phyloP scores from a whole-genome alignment of 1,140 invertebrate species.

The Drosophila tristis region DNA sequence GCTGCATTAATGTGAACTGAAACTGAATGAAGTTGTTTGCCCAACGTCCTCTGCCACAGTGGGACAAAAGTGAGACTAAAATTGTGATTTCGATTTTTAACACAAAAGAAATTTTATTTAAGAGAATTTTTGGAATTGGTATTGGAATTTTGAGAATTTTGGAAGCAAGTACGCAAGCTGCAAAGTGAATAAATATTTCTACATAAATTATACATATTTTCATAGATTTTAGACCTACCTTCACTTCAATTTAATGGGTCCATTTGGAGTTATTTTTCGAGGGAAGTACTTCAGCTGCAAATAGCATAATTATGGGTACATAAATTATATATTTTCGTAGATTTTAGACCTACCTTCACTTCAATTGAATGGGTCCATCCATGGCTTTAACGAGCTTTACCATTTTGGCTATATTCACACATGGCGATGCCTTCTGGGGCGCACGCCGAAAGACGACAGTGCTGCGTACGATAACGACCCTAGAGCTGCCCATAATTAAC shows the following conservation, averaged over 20 bases:
- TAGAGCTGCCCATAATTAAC: conserved; percentile 8
- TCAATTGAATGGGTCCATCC: neutral
- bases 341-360: neutral
- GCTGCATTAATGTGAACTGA: conserved; percentile 81
- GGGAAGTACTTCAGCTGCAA: too few species aligned
- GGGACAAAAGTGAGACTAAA: neutral
- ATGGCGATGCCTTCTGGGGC: conserved; percentile 5
- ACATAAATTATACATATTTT: neutral
- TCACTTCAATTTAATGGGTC: conserved; percentile 1
- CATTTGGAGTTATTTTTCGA: too few species aligned
- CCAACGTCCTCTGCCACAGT: conserved; percentile 42
- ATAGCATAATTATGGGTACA: too few species aligned
- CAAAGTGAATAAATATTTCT: neutral
- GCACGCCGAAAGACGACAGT: conserved; percentile 3
- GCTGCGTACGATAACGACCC: conserved; percentile 30
- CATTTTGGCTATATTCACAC: conserved; percentile 13
- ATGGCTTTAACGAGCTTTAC: conserved; percentile 14
- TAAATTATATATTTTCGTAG: neutral
- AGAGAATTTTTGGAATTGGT: too few species aligned
- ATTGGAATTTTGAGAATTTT: too few species aligned
- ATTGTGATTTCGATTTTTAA: too few species aligned
- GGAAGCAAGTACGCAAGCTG: too few species aligned
- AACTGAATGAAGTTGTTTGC: conserved; percentile 76
- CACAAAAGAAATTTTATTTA: too few species aligned
- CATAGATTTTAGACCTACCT: neutral